Percentiles rank a stretch among this genome's conserved stretches.
Evolutionary conservation across 2,888 invertebrate species (phyloP).

Genomic region (Linnaemya tessellans): DNA sequence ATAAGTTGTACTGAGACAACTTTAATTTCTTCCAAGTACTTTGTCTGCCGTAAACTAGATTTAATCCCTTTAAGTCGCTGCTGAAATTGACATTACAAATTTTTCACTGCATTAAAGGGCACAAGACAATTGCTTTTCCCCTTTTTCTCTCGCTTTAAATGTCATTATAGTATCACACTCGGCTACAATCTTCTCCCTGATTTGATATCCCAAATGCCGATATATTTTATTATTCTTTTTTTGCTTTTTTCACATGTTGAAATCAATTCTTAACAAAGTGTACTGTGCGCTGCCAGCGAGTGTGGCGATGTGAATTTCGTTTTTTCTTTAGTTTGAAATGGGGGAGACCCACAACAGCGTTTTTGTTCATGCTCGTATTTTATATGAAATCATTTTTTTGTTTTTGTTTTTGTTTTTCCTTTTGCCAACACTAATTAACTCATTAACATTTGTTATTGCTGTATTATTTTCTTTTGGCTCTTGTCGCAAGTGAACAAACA

Average conservation of each 20-base stretch:
- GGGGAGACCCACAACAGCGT: conserved; percentile 79
- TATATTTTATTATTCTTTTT: conserved; percentile 1
- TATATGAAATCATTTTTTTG: conserved; percentile 1
- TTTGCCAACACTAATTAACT: conserved; percentile 82
- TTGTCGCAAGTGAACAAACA: conserved; percentile 6
- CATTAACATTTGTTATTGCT: conserved; percentile 79
- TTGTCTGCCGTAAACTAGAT: not conserved
- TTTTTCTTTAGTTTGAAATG: conserved; percentile 66
- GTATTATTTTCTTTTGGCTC: conserved; percentile 35
- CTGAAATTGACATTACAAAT: conserved; percentile 25
- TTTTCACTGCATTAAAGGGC: conserved; percentile 55
- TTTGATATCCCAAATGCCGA: conserved; percentile 59
- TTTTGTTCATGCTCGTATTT: conserved; percentile 21
- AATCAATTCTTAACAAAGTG: conserved; percentile 21
- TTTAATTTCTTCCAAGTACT: no score
- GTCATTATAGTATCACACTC: conserved; percentile 10
- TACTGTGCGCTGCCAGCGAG: not conserved
- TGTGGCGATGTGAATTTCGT: conserved; percentile 32
- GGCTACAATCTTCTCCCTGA: conserved; percentile 55
- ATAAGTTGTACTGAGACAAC: no score
- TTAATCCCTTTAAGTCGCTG: conserved; percentile 19
- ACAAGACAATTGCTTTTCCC: not conserved
- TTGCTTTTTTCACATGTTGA: conserved; percentile 23
- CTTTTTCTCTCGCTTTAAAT: not conserved
- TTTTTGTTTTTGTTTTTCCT: conserved; percentile 62